These are phyloP conservation scores for Lordiphosa fenestrarum DNA, from an alignment of 2,888 invertebrate species.

Conservation along the genomic window DNA sequence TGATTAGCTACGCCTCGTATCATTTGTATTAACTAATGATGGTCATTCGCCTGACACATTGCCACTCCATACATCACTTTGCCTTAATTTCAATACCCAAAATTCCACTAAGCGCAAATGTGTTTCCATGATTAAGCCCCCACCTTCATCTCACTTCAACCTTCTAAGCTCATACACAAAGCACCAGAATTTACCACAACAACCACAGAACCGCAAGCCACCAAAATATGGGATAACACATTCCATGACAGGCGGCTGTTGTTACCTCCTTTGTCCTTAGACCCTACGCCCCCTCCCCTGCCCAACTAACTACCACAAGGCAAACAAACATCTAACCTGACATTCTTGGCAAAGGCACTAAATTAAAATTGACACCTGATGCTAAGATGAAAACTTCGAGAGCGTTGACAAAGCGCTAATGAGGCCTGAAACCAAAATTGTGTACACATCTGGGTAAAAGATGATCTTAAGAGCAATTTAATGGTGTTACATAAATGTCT, in stretches of 20 bases:
- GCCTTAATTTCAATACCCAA: too few relatives aligned
- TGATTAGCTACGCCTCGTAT: too few relatives aligned
- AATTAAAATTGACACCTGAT: constrained; percentile 74
- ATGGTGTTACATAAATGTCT: too few relatives aligned
- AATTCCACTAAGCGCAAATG: too few relatives aligned
- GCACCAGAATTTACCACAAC: constrained; percentile 24
- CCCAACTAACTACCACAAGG: constrained; percentile 10
- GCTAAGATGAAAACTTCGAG: constrained; percentile 41
- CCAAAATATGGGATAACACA: constrained; percentile 41
- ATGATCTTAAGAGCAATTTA: constrained; percentile 31
- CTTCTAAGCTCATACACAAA: background rate
- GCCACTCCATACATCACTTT: too few relatives aligned
- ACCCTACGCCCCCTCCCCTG: background rate
- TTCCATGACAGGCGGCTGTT: constrained; percentile 1
- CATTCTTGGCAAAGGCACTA: constrained; percentile 42
- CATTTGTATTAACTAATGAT: too few relatives aligned
- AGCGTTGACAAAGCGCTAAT: constrained; percentile 44
- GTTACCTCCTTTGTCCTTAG: constrained; percentile 1
- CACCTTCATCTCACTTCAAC: background rate
- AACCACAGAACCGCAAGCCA: constrained; percentile 35
- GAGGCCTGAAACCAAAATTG: constrained; percentile 62
- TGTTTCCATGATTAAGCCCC: constrained; percentile 1
- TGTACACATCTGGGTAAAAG: constrained; percentile 45
- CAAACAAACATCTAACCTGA: constrained; percentile 30
- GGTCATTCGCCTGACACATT: too few relatives aligned